These are phyloP conservation scores for Chloroclystis v-ata DNA, from an alignment of 2,888 invertebrate genomes.

Conservation along the genomic window DNA sequence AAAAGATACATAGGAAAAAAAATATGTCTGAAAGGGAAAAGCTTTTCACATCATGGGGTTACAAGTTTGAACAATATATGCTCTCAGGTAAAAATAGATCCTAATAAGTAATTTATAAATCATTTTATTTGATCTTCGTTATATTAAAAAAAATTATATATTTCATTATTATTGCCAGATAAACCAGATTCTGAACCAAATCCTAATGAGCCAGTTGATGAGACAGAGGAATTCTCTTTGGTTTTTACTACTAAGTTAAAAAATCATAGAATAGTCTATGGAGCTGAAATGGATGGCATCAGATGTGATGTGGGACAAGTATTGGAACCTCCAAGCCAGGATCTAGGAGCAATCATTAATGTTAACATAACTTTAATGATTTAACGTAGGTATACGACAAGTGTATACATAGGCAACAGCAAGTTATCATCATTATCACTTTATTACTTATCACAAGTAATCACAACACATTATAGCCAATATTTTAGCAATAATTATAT, in stretches of 20 bases:
- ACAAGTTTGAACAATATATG: slow-evolving; percentile 87
- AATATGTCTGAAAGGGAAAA: slow-evolving; percentile 72
- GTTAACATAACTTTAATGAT: no score
- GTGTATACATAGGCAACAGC: no score
- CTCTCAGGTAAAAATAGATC: slow-evolving; percentile 72
- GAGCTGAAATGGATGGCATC: slow-evolving; percentile 87
- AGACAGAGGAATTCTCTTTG: slow-evolving; percentile 82
- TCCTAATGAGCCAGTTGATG: slow-evolving; percentile 78
- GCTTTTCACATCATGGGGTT: slow-evolving; percentile 82
- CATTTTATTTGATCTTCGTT: neutral
- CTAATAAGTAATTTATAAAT: no score
- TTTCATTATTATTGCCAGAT: no score
- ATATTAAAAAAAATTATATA: no score
- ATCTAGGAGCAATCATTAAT: slow-evolving; percentile 37
- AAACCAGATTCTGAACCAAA: slow-evolving; percentile 67
- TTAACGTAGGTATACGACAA: no score
- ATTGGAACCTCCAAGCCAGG: slow-evolving; percentile 36
- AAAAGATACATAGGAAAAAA: slow-evolving; percentile 56
- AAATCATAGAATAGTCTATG: slow-evolving; percentile 80
- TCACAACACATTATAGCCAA: no score
- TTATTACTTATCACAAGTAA: no score
- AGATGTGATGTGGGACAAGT: slow-evolving; percentile 46
- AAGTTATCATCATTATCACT: no score
- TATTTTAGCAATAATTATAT: no score
- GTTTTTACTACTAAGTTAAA: slow-evolving; percentile 80